A percentile compares a stretch with the other conserved stretches of the same genome.
Conservation (phyloP, 2,797 vertebrate species). For the Parauchenoglanis punctatus region DNA sequence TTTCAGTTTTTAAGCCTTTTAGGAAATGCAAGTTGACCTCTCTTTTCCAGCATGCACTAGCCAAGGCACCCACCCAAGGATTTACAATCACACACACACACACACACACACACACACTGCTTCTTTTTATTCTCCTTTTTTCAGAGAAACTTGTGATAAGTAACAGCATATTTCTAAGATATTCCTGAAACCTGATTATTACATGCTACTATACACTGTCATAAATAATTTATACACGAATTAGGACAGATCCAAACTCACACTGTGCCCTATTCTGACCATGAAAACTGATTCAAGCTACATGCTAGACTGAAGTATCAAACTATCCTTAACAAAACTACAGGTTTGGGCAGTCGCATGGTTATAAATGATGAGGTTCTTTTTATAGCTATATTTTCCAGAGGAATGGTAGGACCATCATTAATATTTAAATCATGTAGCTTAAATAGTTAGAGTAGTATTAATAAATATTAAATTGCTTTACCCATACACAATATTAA, state of each 20-base stretch:
- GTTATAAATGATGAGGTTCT: no score
- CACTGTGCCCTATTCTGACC: background rate
- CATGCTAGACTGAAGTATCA: background rate
- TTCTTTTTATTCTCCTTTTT: background rate
- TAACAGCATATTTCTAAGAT: background rate
- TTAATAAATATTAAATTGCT: background rate
- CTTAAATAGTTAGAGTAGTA: background rate
- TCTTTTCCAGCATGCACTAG: conserved; percentile 45
- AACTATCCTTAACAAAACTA: background rate
- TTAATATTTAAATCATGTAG: background rate
- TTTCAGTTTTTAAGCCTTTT: conserved; percentile 65
- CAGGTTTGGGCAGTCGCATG: background rate
- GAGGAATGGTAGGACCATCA: background rate
- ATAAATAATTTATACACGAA: background rate
- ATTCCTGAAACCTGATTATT: background rate
- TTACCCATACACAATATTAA: background rate
- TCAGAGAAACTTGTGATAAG: background rate
- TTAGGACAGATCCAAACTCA: background rate
- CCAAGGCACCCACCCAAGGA: background rate
- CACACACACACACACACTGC: background rate
- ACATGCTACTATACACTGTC: background rate
- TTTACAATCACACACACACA: background rate
- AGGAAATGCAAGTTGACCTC: conserved; percentile 72
- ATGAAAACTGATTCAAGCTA: background rate
- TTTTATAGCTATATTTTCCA: background rate